Percentiles rank a stretch among this genome's conserved stretches.
These are phyloP conservation scores for Elachura formosa DNA, from an alignment of 2,113 vertebrate genomes.

Conservation along the genomic window DNA sequence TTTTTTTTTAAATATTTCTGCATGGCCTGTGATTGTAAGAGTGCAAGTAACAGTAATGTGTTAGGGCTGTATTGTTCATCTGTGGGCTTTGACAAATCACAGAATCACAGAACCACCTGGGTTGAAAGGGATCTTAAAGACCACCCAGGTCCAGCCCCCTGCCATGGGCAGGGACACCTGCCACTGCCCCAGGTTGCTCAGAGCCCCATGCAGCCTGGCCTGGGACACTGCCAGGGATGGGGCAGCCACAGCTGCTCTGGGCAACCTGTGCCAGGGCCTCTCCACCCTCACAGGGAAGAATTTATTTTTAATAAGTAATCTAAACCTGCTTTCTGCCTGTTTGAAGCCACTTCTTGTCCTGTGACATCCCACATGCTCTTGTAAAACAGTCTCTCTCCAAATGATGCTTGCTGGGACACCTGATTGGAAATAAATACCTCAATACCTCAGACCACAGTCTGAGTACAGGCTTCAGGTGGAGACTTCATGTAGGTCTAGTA, in stretches of 20 bases:
- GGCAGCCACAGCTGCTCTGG: background rate
- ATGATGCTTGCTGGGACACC: background rate
- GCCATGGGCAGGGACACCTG: background rate
- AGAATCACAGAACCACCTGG: background rate
- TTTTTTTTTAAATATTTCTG: background rate
- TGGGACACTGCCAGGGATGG: background rate
- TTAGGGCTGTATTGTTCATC: background rate
- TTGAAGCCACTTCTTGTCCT: background rate
- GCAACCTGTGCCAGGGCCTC: background rate
- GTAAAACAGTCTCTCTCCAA: background rate
- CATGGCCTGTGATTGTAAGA: background rate
- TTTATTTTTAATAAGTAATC: background rate
- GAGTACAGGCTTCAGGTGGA: background rate
- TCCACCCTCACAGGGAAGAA: fast-evolving
- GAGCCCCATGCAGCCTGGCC: background rate
- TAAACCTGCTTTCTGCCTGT: background rate
- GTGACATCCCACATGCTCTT: background rate
- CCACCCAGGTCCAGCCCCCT: background rate
- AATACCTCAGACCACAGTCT: background rate
- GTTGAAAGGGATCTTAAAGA: background rate
- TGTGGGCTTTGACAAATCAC: background rate
- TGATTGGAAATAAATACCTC: background rate
- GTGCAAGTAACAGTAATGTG: background rate
- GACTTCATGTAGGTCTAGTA: background rate
- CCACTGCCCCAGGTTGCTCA: background rate